Evolutionary conservation across 2,797 vertebrate species (phyloP), one percentile per base, ranked within the genome.

Genomic region (Acipenser ruthenus): DNA sequence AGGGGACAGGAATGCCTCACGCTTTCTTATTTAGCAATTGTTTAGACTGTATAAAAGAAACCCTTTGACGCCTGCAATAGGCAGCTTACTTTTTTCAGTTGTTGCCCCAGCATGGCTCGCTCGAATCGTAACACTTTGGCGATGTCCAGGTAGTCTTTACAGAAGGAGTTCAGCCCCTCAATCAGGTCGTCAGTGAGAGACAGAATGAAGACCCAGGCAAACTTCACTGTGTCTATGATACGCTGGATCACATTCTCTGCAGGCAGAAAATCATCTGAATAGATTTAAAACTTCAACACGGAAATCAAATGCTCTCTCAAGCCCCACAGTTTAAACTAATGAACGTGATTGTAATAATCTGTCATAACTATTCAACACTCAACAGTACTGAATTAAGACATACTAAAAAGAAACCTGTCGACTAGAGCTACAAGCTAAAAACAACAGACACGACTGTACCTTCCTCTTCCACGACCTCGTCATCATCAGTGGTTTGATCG

Each of bases 81-180:
- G 37, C 18, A 37, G 9, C 70, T 60, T 63, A 90, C 91, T 88
- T 87, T 85, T 48, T 87, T 86, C 58, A 84, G 81, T 65, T 91
- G 87, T 62, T 72, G 78, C 71, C 64, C 68, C 68, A 92, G 78
- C 66, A 87, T 69, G 0, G 79, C 78, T 23, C 78, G 72, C 78
- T 89, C 85, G 0, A 83, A 86, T 13, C 56, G 60, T 69, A 89
- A 77, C 65, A 93, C 88, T 10, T 74, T 83, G 7, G 84, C 81
- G 50, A 89, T 85, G 59, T 83, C 74, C 64, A 78, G 68, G 55
- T 66, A 83, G 63, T 90, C 83, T 65, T 90, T 84, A 56, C 85
- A 86, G 67, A 90, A 82, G 0, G 79, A 73, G 52, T 87, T 84
- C 53, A 88, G 79, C 11, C 82, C 80, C 52, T 79, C 71, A 0